These are phyloP conservation scores for Exaiptasia diaphana DNA, from an alignment of 64 coral and sea anemone genomes.

Conservation along the genomic window DNA sequence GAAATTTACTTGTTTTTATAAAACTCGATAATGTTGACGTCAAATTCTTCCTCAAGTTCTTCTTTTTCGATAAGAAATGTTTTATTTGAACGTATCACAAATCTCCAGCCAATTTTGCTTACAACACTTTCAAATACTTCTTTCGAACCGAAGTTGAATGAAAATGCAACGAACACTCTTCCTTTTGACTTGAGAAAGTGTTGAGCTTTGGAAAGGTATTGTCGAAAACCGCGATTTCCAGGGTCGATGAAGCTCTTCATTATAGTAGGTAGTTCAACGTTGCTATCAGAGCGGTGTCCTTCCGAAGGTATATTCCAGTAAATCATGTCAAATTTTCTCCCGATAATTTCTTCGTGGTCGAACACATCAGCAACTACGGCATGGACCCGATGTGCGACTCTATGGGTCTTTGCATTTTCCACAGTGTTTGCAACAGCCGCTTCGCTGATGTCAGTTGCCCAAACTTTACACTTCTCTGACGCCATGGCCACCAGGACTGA, in stretches of 20 bases:
- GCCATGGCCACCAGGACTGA: conserved; percentile 21
- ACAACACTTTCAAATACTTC: too few relatives aligned
- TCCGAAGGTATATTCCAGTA: conserved; percentile 46
- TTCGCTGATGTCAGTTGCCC: conserved; percentile 37
- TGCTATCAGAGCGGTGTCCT: background rate
- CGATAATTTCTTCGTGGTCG: conserved; percentile 41
- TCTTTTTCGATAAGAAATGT: too few relatives aligned
- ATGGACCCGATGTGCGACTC: conserved; percentile 37
- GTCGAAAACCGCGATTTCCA: conserved; percentile 20
- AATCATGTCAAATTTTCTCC: conserved; percentile 56
- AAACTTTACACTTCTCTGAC: conserved; percentile 30
- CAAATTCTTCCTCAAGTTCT: too few relatives aligned
- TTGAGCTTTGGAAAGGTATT: conserved; percentile 27
- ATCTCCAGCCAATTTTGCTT: too few relatives aligned
- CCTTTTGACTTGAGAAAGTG: conserved; percentile 34
- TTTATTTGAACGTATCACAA: too few relatives aligned
- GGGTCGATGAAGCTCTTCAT: conserved; percentile 41
- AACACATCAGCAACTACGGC: conserved; percentile 16
- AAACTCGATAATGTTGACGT: too few relatives aligned
- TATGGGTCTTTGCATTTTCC: conserved; percentile 28
- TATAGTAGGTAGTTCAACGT: background rate
- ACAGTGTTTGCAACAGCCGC: conserved; percentile 44
- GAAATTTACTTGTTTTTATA: too few relatives aligned
- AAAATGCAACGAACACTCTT: too few relatives aligned
- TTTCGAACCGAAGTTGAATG: too few relatives aligned